These are phyloP conservation scores for Matsumyia berberina DNA, from an alignment of 2,888 invertebrate species.

Conservation along the genomic window DNA sequence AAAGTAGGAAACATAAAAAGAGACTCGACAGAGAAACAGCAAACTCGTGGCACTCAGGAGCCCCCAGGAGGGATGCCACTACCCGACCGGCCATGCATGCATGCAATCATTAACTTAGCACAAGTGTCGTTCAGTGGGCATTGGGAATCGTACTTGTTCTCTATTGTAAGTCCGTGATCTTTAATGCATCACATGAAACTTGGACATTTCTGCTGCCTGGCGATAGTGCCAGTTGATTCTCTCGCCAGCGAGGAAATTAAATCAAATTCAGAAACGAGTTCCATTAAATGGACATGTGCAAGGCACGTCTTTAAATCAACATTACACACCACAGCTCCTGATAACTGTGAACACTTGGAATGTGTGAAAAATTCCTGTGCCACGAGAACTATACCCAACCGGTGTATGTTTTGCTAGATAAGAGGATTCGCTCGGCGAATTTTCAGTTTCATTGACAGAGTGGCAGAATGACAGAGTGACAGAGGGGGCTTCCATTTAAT, in stretches of 20 bases:
- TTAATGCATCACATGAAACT: conserved; percentile 68
- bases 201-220: conserved; percentile 31
- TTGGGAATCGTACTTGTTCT: conserved; percentile 50
- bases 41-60: conserved; percentile 61
- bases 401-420: conserved; percentile 42
- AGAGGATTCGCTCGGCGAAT: conserved; percentile 40
- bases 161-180: conserved; percentile 69
- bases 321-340: conserved; percentile 62
- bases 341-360: conserved; percentile 66
- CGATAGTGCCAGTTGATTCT: neutral
- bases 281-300: conserved; percentile 71
- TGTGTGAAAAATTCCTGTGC: conserved; percentile 53
- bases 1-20: conserved; percentile 28
- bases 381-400: neutral
- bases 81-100: conserved; percentile 42
- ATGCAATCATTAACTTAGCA: conserved; percentile 67
- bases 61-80: conserved; percentile 35
- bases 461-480: conserved; percentile 21
- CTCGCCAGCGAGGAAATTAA: conserved; percentile 47
- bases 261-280: conserved; percentile 69
- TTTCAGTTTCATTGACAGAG: conserved; percentile 43
- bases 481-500: conserved; percentile 10
- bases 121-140: conserved; percentile 69
- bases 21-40: conserved; percentile 47
- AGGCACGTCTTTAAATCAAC: conserved; percentile 66